Conservation (phyloP, 2,888 invertebrate genomes). For the Yponomeuta malinellus region DNA sequence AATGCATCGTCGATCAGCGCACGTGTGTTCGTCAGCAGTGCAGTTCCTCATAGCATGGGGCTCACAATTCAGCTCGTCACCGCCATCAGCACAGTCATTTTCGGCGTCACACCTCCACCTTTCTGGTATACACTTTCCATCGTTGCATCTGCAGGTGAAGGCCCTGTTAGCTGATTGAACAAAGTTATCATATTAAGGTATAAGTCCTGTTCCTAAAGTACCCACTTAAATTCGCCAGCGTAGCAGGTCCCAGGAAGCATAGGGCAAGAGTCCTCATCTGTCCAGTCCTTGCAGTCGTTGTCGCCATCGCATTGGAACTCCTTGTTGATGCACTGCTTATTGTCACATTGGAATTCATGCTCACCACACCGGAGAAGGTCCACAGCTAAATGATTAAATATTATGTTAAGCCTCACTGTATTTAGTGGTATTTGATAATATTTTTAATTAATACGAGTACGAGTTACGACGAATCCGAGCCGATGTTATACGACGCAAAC, state of each 20-base stretch:
- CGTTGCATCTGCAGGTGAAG: conserved; percentile 76
- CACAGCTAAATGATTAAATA: conserved; percentile 35
- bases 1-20: conserved; percentile 84
- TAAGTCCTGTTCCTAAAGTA: not conserved
- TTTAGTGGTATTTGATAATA: too few relatives aligned
- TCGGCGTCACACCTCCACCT: conserved; percentile 88
- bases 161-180: not conserved
- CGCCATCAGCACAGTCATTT: conserved; percentile 86
- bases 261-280: conserved; percentile 88
- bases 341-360: conserved; percentile 84
- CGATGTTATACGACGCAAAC: too few relatives aligned
- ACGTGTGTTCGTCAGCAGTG: conserved; percentile 83
- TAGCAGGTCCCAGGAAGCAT: conserved; percentile 80
- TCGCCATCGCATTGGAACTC: conserved; percentile 90
- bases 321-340: conserved; percentile 82
- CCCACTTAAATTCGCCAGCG: conserved; percentile 82
- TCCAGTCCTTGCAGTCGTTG: conserved; percentile 92
- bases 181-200: not conserved
- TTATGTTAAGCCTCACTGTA: not conserved
- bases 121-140: conserved; percentile 86
- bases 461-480: too few relatives aligned
- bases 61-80: conserved; percentile 84
- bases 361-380: conserved; percentile 80
- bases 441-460: too few relatives aligned
- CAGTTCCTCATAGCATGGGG: conserved; percentile 79